Evolutionary conservation across 1,140 invertebrate species (phyloP), one percentile per base, ranked within the genome.

Genomic region (Phenacoccus solenopsis): DNA sequence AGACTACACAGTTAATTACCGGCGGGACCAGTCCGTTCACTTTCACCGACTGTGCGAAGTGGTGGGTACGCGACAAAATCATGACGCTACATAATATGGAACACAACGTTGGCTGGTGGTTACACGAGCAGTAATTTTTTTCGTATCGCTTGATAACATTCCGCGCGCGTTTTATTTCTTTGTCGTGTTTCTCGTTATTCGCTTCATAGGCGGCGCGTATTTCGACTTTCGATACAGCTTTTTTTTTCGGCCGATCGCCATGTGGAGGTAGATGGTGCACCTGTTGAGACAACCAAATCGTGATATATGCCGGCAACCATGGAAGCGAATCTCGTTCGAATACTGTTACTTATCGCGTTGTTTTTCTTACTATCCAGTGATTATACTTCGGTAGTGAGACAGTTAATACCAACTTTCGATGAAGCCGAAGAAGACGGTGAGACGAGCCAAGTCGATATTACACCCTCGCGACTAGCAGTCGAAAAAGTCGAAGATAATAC

Each of bases 351-450:
- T 16, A 49, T 72, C 1, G 70, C 69, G 70, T 21, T 73, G 28
- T 73, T 73, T 35, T 70, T 73, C 49, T 59, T 73, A 68, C 28
- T 73, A 28, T 70, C 73, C 56, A 71, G 71, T 16, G 73, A 73
- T 38, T 59, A 70, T 22, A 22, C 71, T 22, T 61, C 30, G n/a
- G 28, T 73, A 5, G 28, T 73, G 56, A 69, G 22, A 7, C 68
- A 68, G 13, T 2, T 72, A 32, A 21, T 49, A 20, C 59, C 67
- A 1, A 68, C 32, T 16, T 71, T 72, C 21, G 70, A 59, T 1
- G 69, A 35, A 5, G 1, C 49, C 28, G 70, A 57, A 25, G 56
- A 49, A 7, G 64, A 28, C 24, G 32, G 28, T 30, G 32, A 49
- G 16, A n/a, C 5, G 3, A 5, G 2, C 38, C 12, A 49, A 49